Conservation (phyloP, 2,113 vertebrate species). For the Lycocorax pyrrhopterus region DNA sequence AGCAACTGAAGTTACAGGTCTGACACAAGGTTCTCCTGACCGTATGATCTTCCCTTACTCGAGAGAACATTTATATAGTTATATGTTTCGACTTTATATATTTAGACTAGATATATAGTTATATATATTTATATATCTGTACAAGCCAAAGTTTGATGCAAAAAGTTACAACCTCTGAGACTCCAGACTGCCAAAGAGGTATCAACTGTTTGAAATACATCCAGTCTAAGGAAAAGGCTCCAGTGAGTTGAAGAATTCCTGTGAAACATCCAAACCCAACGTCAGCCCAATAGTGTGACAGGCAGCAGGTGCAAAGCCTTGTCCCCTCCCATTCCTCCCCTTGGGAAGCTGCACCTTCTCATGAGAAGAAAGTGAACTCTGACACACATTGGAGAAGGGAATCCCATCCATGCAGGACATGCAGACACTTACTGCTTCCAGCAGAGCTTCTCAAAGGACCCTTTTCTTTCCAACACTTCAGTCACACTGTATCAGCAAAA, state of each 20-base stretch:
- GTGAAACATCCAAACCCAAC: not conserved
- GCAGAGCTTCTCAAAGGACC: not conserved
- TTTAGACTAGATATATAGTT: not conserved
- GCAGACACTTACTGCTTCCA: not conserved
- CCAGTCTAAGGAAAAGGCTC: not conserved
- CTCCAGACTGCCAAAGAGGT: not conserved
- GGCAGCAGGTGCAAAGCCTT: not conserved
- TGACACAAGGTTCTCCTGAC: not conserved
- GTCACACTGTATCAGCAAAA: not conserved
- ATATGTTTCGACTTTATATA: not conserved
- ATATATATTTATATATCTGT: not conserved
- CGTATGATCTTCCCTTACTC: not conserved
- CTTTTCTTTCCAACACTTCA: not conserved
- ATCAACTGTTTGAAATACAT: not conserved
- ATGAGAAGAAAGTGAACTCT: not conserved
- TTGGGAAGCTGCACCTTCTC: not conserved
- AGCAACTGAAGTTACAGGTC: constrained; percentile 81
- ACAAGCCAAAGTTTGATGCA: not conserved
- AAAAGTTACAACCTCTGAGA: not conserved
- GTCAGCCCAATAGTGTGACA: not conserved
- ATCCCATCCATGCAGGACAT: not conserved
- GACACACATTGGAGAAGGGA: not conserved
- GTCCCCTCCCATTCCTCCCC: not conserved
- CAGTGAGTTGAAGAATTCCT: not conserved
- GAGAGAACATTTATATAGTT: not conserved